These are phyloP conservation scores for Pharmacophagus antenor DNA, from an alignment of 2,888 invertebrate genomes.

Conservation along the genomic window DNA sequence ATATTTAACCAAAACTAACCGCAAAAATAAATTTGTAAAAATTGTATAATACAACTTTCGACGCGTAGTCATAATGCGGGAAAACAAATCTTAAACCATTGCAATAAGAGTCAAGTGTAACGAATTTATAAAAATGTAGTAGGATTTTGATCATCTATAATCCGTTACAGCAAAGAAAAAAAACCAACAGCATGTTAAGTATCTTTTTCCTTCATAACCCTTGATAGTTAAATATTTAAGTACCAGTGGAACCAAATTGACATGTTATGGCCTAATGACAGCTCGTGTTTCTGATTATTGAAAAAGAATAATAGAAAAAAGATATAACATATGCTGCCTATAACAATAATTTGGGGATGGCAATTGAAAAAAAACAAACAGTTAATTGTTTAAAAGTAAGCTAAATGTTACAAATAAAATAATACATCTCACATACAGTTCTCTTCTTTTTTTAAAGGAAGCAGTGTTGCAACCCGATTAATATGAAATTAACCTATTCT, in stretches of 20 bases:
- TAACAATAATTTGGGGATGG: too few relatives aligned
- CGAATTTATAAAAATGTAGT: slow-evolving; percentile 10
- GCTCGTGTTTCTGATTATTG: background rate
- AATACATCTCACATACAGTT: too few relatives aligned
- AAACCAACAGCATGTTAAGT: slow-evolving; percentile 33
- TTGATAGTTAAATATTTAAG: slow-evolving; percentile 26
- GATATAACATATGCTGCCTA: background rate
- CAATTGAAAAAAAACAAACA: too few relatives aligned
- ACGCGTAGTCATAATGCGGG: background rate
- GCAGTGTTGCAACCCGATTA: too few relatives aligned
- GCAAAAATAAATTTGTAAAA: slow-evolving; percentile 14
- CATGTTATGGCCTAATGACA: slow-evolving; percentile 28
- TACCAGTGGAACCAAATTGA: slow-evolving; percentile 29
- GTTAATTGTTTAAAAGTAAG: too few relatives aligned
- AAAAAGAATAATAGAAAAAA: background rate
- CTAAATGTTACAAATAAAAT: too few relatives aligned
- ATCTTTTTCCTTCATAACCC: slow-evolving; percentile 23
- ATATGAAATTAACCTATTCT: too few relatives aligned
- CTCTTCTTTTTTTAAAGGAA: too few relatives aligned
- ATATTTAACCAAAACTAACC: background rate
- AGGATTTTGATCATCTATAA: background rate
- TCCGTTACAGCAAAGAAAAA: slow-evolving; percentile 16
- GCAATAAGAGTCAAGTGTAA: slow-evolving; percentile 10
- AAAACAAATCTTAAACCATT: slow-evolving; percentile 17
- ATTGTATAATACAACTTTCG: background rate